Evolutionary conservation across 2,888 invertebrate species (phyloP).

Genomic region (Acleris literana): DNA sequence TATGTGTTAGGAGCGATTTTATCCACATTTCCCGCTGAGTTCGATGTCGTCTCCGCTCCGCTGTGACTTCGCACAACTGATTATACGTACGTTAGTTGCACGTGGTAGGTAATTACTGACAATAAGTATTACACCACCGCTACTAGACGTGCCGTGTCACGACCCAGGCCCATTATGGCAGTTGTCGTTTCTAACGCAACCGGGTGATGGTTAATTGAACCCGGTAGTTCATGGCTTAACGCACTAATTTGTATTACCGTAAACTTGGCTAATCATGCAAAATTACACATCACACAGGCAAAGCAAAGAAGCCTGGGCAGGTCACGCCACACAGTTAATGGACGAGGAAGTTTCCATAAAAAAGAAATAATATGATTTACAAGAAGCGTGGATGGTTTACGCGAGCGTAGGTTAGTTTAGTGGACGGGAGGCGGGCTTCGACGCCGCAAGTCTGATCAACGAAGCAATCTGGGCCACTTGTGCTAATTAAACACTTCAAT

Average conservation of each 20-base stretch:
- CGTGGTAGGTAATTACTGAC: constrained; percentile 65
- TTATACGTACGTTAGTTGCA: constrained; percentile 52
- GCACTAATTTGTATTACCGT: no score
- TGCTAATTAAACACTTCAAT: constrained; percentile 83
- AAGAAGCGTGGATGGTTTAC: constrained; percentile 25
- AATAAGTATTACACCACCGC: constrained; percentile 65
- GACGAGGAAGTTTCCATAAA: constrained; percentile 16
- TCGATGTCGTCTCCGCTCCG: constrained; percentile 47
- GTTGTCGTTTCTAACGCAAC: constrained; percentile 63
- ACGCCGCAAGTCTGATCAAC: constrained; percentile 60
- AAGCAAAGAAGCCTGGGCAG: no score
- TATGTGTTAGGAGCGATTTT: constrained; percentile 49
- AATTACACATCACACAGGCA: no score
- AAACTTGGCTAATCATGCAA: no score
- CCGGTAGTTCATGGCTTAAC: constrained; percentile 56
- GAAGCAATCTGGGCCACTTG: constrained; percentile 83
- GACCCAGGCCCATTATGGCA: constrained; percentile 62
- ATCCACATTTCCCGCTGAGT: constrained; percentile 61
- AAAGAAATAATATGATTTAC: constrained; percentile 18
- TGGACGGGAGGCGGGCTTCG: constrained; percentile 35
- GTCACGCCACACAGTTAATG: background rate
- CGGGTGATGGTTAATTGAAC: constrained; percentile 69
- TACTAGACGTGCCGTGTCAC: constrained; percentile 65
- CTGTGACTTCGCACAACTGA: constrained; percentile 60
- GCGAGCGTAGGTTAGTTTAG: constrained; percentile 19